phyloP scores from a whole-genome alignment of 1,140 invertebrate genomes.

The Panulirus ornatus region DNA sequence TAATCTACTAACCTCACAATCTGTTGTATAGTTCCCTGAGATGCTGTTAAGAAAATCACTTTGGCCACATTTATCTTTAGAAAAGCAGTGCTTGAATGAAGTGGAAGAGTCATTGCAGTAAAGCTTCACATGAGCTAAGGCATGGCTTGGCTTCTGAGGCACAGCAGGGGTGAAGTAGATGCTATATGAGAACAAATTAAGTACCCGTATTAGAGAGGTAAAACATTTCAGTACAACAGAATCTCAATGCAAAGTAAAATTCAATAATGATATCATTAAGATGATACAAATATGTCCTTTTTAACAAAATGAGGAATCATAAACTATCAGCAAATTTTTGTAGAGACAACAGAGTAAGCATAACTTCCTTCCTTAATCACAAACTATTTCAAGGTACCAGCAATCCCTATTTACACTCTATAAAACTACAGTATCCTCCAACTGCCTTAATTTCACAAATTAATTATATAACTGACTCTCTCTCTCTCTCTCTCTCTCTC shows the following conservation, averaged over 20 bases:
- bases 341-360: no score
- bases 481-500: constrained; percentile 27
- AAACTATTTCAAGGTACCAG: no score
- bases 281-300: no score
- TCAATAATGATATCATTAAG: no score
- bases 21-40: not conserved
- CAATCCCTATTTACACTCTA: no score
- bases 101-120: constrained; percentile 6
- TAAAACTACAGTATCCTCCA: no score
- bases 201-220: not conserved
- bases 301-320: no score
- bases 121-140: constrained; percentile 12
- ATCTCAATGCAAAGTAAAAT: no score
- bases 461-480: not conserved
- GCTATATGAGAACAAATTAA: constrained; percentile 12
- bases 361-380: no score
- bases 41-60: constrained; percentile 56
- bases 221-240: not conserved
- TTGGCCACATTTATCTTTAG: constrained; percentile 34
- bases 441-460: no score
- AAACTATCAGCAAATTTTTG: no score
- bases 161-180: constrained; percentile 67
- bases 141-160: constrained; percentile 23
- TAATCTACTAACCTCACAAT: constrained; percentile 41
- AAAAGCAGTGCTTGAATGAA: constrained; percentile 33